Conservation (phyloP, 2,797 vertebrate species). For the Argyrosomus regius region DNA sequence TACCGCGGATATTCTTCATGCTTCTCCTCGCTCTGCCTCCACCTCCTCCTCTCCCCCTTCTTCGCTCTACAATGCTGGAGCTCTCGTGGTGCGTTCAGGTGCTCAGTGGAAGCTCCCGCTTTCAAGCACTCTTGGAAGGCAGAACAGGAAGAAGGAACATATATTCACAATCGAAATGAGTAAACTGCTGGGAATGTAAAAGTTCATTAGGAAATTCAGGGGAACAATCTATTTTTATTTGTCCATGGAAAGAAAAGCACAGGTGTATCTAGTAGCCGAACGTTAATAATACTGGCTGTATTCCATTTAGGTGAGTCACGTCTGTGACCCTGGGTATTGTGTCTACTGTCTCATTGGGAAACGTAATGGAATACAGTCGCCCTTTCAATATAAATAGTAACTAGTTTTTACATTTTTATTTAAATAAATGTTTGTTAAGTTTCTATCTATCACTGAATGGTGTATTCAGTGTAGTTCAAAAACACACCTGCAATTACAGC, state of each 20-base stretch:
- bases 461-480: too few relatives aligned
- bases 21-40: constrained; percentile 52
- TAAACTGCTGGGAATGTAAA: not conserved
- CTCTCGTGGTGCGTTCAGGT: constrained; percentile 67
- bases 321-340: too few relatives aligned
- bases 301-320: not conserved
- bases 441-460: too few relatives aligned
- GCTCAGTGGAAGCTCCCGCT: constrained; percentile 15
- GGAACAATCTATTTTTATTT: not conserved
- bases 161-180: not conserved
- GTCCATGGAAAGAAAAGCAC: not conserved
- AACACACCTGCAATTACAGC: too few relatives aligned
- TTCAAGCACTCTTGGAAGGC: not conserved
- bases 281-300: not conserved
- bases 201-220: not conserved
- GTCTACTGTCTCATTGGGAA: fast-evolving
- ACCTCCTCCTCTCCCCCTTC: constrained; percentile 41
- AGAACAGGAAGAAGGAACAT: not conserved
- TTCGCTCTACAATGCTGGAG: constrained; percentile 23
- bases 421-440: too few relatives aligned
- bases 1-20: constrained; percentile 60
- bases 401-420: too few relatives aligned
- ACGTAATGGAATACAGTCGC: not conserved
- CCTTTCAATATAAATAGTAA: too few relatives aligned
- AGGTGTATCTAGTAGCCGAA: not conserved